Evolutionary conservation across 1,140 invertebrate species (phyloP).

Genomic region (Sminthurinus signatus): DNA sequence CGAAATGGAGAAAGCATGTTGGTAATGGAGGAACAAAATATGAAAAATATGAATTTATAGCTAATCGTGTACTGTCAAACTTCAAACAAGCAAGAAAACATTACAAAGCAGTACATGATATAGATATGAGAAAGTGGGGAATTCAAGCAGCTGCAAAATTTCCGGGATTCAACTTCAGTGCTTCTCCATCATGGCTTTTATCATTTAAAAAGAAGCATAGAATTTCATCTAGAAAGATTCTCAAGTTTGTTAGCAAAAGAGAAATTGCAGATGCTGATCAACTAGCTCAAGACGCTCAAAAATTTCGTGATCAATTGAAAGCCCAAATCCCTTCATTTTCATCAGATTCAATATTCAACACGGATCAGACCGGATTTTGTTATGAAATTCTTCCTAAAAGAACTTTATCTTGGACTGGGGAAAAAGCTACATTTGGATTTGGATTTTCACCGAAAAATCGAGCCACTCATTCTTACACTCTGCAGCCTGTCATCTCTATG

Average conservation of each 20-base stretch:
- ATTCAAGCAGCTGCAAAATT: neutral
- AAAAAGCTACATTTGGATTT: constrained; percentile 16
- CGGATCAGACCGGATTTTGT: constrained; percentile 26
- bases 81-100: constrained; percentile 11
- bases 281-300: neutral
- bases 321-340: neutral
- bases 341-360: constrained; percentile 7
- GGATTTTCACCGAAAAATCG: constrained; percentile 25
- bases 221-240: constrained; percentile 19
- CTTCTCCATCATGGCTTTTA: constrained; percentile 4
- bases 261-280: neutral
- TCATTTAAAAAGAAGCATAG: constrained; percentile 15
- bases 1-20: constrained; percentile 14
- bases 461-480: constrained; percentile 28
- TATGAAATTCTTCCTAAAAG: constrained; percentile 6
- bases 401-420: constrained; percentile 12
- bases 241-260: constrained; percentile 4
- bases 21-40: constrained; percentile 2
- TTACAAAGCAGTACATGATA: neutral
- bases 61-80: neutral
- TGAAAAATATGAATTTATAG: constrained; percentile 16
- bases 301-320: constrained; percentile 13
- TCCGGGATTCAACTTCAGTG: constrained; percentile 16
- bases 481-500: constrained; percentile 19
- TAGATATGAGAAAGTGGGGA: constrained; percentile 11